Conservation (phyloP, 2,113 vertebrate species). For the Malurus melanocephalus region DNA sequence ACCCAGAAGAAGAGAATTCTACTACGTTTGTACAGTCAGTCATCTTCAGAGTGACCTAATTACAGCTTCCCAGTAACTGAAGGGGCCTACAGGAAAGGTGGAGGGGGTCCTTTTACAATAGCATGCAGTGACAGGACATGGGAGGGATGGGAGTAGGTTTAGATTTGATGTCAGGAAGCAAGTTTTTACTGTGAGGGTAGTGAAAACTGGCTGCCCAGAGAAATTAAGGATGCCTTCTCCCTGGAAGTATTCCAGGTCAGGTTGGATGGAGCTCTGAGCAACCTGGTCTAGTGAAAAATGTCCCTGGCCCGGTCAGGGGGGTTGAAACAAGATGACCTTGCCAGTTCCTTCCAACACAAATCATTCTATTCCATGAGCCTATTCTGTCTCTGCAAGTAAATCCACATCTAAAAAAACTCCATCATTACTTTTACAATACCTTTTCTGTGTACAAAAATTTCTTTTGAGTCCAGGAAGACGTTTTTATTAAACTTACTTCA, state of each 20-base stretch:
- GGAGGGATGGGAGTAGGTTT: no score
- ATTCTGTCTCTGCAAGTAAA: not conserved
- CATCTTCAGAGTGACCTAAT: not conserved
- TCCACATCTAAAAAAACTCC: not conserved
- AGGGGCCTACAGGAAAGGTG: not conserved
- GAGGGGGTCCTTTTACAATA: not conserved
- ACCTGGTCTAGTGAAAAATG: not conserved
- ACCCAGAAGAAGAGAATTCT: not conserved
- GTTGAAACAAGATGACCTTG: not conserved
- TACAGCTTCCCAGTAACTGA: not conserved
- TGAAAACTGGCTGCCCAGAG: not conserved
- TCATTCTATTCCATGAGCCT: not conserved
- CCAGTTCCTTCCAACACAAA: not conserved
- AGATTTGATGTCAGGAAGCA: not conserved
- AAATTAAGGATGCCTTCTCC: not conserved
- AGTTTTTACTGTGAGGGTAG: not conserved
- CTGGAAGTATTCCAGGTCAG: not conserved
- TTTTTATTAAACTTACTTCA: not conserved
- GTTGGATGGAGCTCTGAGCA: not conserved
- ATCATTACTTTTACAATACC: not conserved
- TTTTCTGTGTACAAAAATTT: not conserved
- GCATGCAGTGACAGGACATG: not conserved
- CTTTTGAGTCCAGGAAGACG: not conserved
- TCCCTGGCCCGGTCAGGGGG: not conserved
- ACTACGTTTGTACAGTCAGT: not conserved